phyloP scores from a whole-genome alignment of 2,797 vertebrate species.

The Phrynocephalus vlangalii region DNA sequence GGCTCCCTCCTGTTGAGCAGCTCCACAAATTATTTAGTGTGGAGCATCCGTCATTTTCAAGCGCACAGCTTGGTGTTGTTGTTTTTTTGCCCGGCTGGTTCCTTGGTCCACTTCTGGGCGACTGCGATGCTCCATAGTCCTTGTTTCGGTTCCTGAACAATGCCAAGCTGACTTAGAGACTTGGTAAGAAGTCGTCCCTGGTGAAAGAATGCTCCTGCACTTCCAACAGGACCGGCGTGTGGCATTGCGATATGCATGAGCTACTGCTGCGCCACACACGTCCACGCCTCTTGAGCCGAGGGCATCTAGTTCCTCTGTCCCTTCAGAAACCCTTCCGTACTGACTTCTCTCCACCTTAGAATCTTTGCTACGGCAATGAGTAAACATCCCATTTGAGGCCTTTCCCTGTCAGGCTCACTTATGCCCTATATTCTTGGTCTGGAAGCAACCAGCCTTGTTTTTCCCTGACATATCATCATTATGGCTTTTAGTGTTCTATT shows the following conservation, averaged over 20 bases:
- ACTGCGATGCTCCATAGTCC: neutral
- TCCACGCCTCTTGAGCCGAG: neutral
- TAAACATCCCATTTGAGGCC: neutral
- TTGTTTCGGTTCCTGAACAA: neutral
- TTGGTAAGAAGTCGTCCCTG: too few relatives aligned
- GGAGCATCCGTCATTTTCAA: neutral
- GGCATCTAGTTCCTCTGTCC: neutral
- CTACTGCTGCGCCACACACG: neutral
- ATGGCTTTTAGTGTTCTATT: conserved; percentile 39
- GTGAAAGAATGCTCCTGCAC: neutral
- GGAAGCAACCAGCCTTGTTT: neutral
- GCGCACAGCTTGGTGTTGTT: neutral
- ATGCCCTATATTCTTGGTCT: neutral
- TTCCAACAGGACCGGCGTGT: neutral
- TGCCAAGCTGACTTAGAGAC: neutral
- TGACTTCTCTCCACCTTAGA: neutral
- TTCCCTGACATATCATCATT: neutral
- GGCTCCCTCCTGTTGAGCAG: too few relatives aligned
- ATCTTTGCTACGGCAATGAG: neutral
- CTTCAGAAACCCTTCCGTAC: neutral
- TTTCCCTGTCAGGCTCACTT: neutral
- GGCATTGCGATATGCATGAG: too few relatives aligned
- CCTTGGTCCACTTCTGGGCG: neutral
- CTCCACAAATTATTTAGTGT: neutral
- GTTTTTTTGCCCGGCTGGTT: neutral